Evolutionary conservation across 2,888 invertebrate species (phyloP).

Genomic region (Tinea semifulvella): DNA sequence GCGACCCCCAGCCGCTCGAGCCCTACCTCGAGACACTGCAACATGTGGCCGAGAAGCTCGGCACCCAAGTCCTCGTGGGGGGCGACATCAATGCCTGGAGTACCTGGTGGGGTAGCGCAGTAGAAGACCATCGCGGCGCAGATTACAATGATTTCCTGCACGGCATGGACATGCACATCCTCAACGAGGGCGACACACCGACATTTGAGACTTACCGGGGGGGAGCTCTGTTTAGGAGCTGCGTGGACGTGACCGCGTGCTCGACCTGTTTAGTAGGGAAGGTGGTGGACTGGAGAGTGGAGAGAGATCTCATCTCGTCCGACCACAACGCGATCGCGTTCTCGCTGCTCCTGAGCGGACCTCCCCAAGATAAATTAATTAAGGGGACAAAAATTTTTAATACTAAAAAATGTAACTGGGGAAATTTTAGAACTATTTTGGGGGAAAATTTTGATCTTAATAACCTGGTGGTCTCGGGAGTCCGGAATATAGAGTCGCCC

Average conservation of each 20-base stretch:
- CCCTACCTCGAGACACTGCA: constrained; percentile 13
- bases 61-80: no score
- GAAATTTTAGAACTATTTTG: not conserved
- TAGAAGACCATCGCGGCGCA: constrained; percentile 18
- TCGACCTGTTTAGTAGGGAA: no score
- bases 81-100: constrained; percentile 17
- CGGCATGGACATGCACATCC: constrained; percentile 13
- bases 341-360: not conserved
- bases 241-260: constrained; percentile 1
- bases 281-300: no score
- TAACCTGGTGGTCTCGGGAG: not conserved
- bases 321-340: constrained; percentile 8
- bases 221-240: not conserved
- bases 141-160: not conserved
- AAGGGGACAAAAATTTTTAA: not conserved
- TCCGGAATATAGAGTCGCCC: not conserved
- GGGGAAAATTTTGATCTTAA: not conserved
- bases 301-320: constrained; percentile 1
- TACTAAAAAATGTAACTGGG: constrained; percentile 10
- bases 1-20: constrained; percentile 17
- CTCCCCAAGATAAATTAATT: not conserved
- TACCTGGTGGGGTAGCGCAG: constrained; percentile 14
- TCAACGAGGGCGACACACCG: constrained; percentile 22
- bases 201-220: constrained; percentile 5
- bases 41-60: not conserved